Base-by-base conservation (phyloP, 2,888 invertebrate genomes). In the Lycaena phlaeas region DNA sequence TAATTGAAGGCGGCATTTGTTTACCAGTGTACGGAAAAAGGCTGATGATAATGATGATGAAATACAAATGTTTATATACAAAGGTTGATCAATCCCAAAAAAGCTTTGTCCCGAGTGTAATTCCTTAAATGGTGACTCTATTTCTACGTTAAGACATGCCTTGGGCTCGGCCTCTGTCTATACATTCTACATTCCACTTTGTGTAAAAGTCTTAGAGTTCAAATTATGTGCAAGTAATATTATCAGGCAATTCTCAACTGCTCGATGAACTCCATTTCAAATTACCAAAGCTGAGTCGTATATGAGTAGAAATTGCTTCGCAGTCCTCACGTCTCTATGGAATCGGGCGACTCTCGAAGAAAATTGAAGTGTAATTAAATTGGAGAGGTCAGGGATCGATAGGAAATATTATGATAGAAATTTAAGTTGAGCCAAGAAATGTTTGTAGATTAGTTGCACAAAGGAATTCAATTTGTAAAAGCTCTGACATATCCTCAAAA, bases 321-420 rank as follows among this genome's bases (percentile, higher is more conserved):
- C 45, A 42, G 39, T 30, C 36, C 41, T 38, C 42, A 34, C 51
- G 50, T 52, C 53, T 50, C 53, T 25, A 14, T 41, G 52, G 53
- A 44, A 43, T 41, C 40, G 26, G 26, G 41, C 34, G 48, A 36
- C 28, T 38, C 39, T 46, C 50, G 43, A 44, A 44, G 50, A 45
- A 47, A 51, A 51, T 51, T 45, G 46, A 46, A 48, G 47, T 43
- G 44, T 52, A 54, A 54, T 52, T 50, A 52, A 50, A 48, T 54
- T 46, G 48, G 42, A 44, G 38, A 42, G 46, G 42, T 38, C 42
- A 27, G 37, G 40, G 38, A 36, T 27, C 31, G 34, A 34, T 39
- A 41, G 42, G 42, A 29, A 40, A 40, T 22, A 5, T 11, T 17
- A 18, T 34, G 34, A 14, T 22, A 22, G 2, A 22, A 22, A 22